Evolutionary conservation across 2,888 invertebrate genomes (phyloP).

Genomic region (Bugulina stolonifera): DNA sequence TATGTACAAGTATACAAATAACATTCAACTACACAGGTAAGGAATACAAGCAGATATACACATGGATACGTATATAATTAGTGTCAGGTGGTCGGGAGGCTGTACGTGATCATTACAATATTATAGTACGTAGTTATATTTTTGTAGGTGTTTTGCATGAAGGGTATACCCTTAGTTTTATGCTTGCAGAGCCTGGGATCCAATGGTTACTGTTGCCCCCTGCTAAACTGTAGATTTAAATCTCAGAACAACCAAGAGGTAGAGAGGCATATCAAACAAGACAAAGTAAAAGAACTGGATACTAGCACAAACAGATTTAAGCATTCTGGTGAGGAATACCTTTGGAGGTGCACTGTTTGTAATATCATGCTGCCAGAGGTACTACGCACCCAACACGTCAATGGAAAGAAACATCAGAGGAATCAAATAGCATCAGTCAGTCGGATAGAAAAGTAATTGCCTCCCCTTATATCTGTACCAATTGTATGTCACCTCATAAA

Average conservation of each 20-base stretch:
- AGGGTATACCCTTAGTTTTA: too few relatives aligned
- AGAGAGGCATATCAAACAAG: conserved; percentile 2
- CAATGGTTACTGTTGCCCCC: background rate
- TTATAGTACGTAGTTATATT: too few relatives aligned
- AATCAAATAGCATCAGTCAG: background rate
- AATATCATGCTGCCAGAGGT: background rate
- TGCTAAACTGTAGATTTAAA: background rate
- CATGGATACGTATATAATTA: too few relatives aligned
- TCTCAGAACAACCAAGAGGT: background rate
- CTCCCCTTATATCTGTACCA: too few relatives aligned
- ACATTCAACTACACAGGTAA: too few relatives aligned
- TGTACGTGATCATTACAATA: too few relatives aligned
- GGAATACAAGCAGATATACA: too few relatives aligned
- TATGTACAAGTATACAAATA: too few relatives aligned
- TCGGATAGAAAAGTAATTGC: background rate
- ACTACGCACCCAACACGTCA: background rate
- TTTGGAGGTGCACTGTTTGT: background rate
- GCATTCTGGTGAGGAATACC: too few relatives aligned
- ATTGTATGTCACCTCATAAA: too few relatives aligned
- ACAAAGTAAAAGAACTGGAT: background rate
- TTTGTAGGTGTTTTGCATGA: too few relatives aligned
- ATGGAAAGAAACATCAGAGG: background rate
- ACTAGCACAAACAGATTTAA: background rate
- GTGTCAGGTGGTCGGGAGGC: too few relatives aligned
- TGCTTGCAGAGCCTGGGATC: background rate